Evolutionary conservation across 2,113 vertebrate species (phyloP).

Genomic region (Herpetotheres cachinnans): DNA sequence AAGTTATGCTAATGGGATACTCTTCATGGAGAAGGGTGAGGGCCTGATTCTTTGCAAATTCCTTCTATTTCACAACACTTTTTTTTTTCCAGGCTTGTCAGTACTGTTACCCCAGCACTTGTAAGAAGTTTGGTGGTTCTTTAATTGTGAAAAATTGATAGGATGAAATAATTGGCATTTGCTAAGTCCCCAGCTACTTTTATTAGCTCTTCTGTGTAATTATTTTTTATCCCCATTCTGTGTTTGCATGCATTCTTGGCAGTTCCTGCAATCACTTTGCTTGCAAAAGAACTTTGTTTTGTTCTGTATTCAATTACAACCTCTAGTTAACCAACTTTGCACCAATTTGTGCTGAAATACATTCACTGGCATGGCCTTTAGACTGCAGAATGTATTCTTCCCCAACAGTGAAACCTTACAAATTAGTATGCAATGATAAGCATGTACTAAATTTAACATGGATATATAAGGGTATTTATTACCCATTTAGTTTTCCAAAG

Average conservation of each 20-base stretch:
- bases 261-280: neutral
- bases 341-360: neutral
- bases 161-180: neutral
- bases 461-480: neutral
- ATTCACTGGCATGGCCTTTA: neutral
- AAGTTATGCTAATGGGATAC: neutral
- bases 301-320: neutral
- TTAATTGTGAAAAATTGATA: neutral
- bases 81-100: neutral
- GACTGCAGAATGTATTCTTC: neutral
- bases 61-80: neutral
- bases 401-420: neutral
- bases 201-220: neutral
- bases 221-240: neutral
- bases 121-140: neutral
- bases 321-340: neutral
- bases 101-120: neutral
- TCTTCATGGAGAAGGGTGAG: neutral
- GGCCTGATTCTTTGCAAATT: neutral
- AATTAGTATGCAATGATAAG: neutral
- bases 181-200: neutral
- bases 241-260: neutral
- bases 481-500: neutral
- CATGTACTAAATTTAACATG: neutral
- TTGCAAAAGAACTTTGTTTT: neutral